These are phyloP conservation scores for Heliornis fulica DNA, from an alignment of 2,113 vertebrate species.

Conservation along the genomic window DNA sequence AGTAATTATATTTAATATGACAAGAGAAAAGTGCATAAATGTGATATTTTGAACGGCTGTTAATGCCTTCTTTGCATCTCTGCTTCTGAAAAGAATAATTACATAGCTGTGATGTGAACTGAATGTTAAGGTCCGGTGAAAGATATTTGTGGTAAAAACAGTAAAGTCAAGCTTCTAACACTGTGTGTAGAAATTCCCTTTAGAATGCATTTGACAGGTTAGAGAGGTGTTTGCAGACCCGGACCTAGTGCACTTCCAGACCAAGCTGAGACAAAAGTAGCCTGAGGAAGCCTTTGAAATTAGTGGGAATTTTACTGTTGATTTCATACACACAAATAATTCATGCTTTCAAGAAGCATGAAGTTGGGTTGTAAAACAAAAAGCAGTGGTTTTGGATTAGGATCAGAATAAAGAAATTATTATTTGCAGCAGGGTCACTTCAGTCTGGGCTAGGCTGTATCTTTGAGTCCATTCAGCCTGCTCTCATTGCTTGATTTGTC, in stretches of 20 bases:
- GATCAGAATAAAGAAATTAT: neutral
- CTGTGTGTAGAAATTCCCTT: neutral
- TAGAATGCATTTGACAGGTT: neutral
- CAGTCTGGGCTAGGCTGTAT: neutral
- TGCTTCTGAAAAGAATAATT: constrained; percentile 32
- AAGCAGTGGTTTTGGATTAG: neutral
- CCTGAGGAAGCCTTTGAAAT: neutral
- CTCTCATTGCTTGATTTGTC: neutral
- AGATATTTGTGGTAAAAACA: neutral
- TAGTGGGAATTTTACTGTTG: neutral
- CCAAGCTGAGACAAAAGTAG: neutral
- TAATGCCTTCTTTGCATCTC: constrained; percentile 43
- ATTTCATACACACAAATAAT: neutral
- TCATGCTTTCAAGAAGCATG: neutral
- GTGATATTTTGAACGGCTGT: neutral
- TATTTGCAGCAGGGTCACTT: neutral
- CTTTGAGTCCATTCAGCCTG: neutral
- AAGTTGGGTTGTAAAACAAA: neutral
- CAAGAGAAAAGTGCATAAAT: constrained; percentile 32
- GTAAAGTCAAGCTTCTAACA: neutral
- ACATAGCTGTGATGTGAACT: neutral
- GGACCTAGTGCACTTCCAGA: neutral
- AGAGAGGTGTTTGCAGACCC: neutral
- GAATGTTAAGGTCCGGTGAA: neutral
- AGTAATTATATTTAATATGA: constrained; percentile 55